Conservation (phyloP, 1,140 invertebrate species). For the Penaeus japonicus region DNA sequence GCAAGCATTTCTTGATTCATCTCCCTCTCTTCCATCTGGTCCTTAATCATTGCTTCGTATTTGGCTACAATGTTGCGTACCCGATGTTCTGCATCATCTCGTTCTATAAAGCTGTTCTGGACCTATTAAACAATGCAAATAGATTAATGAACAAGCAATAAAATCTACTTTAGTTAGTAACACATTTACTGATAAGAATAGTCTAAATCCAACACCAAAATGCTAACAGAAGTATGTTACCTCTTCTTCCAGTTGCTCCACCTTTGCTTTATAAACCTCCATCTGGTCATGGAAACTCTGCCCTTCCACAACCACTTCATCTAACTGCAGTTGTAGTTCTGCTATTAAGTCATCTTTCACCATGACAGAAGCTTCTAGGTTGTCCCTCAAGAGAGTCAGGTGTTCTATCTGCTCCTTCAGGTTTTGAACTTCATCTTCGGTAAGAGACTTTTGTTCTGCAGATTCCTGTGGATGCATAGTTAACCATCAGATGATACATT, state of each 20-base stretch:
- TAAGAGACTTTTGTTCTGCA: not conserved
- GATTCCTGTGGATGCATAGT: not conserved
- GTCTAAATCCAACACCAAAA: not conserved
- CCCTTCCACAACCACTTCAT: constrained; percentile 40
- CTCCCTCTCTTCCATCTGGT: constrained; percentile 22
- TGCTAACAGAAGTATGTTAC: not conserved
- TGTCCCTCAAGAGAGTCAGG: constrained; percentile 48
- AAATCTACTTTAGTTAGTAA: not conserved
- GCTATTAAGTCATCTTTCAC: constrained; percentile 53
- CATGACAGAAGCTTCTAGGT: constrained; percentile 44
- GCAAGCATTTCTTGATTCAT: constrained; percentile 13
- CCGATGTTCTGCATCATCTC: not conserved
- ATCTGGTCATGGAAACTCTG: constrained; percentile 27
- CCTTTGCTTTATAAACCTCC: not conserved
- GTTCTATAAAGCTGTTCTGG: not conserved
- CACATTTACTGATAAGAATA: not conserved
- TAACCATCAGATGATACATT: not conserved
- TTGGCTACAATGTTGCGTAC: constrained; percentile 25
- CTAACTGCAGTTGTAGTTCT: constrained; percentile 44
- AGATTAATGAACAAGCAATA: not conserved
- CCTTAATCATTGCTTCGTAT: constrained; percentile 20
- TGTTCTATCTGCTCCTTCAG: constrained; percentile 45
- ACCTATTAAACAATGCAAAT: not conserved
- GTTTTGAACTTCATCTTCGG: constrained; percentile 21
- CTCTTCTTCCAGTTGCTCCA: not conserved